Evolutionary conservation across 2,113 vertebrate species (phyloP), one percentile per base, ranked within the genome.

Genomic region (Pterocles burchelli): DNA sequence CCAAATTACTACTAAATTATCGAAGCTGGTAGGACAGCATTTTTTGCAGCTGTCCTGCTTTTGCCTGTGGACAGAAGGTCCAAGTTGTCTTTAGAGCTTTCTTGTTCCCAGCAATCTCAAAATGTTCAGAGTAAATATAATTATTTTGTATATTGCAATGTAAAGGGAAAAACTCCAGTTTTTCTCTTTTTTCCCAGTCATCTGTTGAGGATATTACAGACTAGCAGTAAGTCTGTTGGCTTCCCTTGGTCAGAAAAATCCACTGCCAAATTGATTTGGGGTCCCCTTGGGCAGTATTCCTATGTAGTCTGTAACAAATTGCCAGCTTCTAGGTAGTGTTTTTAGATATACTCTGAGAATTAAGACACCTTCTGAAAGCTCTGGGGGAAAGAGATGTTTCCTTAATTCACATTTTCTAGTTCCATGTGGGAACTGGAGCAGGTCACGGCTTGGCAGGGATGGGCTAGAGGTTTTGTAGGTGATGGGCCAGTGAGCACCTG

Each of bases 231-330:
- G 63, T 75, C 72, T 61, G 68, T 77, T 73, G 19, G 58, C 88
- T 87, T 85, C 58, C 49, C 78, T 75, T 66, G 36, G 36, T 87
- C 58, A 95, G 91, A 91, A 89, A 89, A 94, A 70, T 24, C 54
- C 62, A 52, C 77, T 46, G 75, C 34, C 41, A 38, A 58, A 65
- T 80, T 94, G 85, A 77, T 93, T 93, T 89, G 49, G 70, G 58
- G 63, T 72, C 84, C 62, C 84, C 43, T 87, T 88, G 84, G 90
- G 68, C 66, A 73, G 8, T 95, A 97, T 96, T 88, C 76, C 36
- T 34, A 8, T 66, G 43, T 84, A 62, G 83, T 71, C 68, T 91
- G 1, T 71, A 88, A 46, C 33, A 73, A 54, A 75, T 62, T 36
- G 26, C 77, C 58, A 76, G 58, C 57, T 90, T 97, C 59, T 87